phyloP scores from a whole-genome alignment of 2,888 invertebrate genomes.

The Andrena minutula region DNA sequence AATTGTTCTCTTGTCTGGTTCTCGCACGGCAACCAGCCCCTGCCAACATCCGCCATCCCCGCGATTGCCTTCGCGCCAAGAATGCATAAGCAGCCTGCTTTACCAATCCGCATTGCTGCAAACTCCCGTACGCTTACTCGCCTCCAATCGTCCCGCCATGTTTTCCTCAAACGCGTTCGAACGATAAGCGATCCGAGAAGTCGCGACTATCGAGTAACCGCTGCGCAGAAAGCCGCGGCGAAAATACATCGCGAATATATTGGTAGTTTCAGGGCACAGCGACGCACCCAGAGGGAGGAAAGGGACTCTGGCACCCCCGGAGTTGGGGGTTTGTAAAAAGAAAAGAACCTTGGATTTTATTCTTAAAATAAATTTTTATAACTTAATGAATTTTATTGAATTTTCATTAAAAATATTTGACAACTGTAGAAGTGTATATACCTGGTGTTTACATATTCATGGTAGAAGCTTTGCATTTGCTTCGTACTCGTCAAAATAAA shows the following conservation, averaged over 20 bases:
- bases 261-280: background rate
- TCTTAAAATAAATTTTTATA: too few species aligned
- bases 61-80: slow-evolving; percentile 83
- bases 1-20: slow-evolving; percentile 84
- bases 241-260: background rate
- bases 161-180: slow-evolving; percentile 24
- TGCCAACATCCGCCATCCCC: slow-evolving; percentile 76
- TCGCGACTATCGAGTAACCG: background rate
- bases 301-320: too few species aligned
- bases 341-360: too few species aligned
- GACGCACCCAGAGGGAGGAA: too few species aligned
- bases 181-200: slow-evolving; percentile 15
- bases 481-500: too few species aligned
- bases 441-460: too few species aligned
- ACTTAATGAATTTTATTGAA: too few species aligned
- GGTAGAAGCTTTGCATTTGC: too few species aligned
- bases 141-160: slow-evolving; percentile 24
- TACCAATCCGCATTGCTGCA: slow-evolving; percentile 74
- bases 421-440: too few species aligned
- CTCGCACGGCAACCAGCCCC: slow-evolving; percentile 69
- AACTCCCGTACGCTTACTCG: slow-evolving; percentile 53
- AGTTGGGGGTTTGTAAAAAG: too few species aligned
- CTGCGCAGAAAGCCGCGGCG: background rate
- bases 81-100: slow-evolving; percentile 81
- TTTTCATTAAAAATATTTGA: too few species aligned